Percentiles rank a stretch among this genome's conserved stretches.
Conservation (phyloP, 2,797 vertebrate genomes). For the Mormyrus hasselquistii region DNA sequence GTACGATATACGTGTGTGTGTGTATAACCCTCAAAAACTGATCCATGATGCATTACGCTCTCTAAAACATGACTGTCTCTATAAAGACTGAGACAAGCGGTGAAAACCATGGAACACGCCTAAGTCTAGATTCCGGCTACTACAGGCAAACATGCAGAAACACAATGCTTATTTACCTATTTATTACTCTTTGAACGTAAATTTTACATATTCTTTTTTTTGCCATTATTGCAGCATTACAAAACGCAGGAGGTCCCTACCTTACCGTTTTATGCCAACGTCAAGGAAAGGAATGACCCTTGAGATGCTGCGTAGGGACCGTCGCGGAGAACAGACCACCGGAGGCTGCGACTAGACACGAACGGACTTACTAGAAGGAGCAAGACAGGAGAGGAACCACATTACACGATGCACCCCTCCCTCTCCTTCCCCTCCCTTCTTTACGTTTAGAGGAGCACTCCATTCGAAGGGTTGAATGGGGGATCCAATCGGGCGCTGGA, state of each 20-base stretch:
- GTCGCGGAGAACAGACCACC: neutral
- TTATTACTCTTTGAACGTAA: neutral
- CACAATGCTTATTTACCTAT: neutral
- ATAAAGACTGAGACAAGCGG: neutral
- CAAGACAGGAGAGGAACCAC: constrained; percentile 26
- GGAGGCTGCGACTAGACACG: neutral
- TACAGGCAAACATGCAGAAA: neutral
- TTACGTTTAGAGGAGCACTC: constrained; percentile 35
- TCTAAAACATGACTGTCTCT: neutral
- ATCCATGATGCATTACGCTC: neutral
- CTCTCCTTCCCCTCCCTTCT: constrained; percentile 28
- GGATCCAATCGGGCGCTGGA: neutral
- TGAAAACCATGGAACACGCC: neutral
- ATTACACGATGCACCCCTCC: constrained; percentile 46
- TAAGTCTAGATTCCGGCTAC: neutral
- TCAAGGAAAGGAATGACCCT: neutral
- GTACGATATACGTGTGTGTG: neutral
- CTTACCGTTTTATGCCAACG: neutral
- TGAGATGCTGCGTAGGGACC: constrained; percentile 12
- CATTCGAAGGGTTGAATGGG: constrained; percentile 32
- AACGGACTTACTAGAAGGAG: constrained; percentile 6
- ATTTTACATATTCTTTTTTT: neutral
- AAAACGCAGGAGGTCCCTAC: neutral
- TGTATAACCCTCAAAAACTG: neutral
- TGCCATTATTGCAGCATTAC: neutral